Evolutionary conservation across 2,113 vertebrate genomes (phyloP).

Genomic region (Nothobranchius furzeri): DNA sequence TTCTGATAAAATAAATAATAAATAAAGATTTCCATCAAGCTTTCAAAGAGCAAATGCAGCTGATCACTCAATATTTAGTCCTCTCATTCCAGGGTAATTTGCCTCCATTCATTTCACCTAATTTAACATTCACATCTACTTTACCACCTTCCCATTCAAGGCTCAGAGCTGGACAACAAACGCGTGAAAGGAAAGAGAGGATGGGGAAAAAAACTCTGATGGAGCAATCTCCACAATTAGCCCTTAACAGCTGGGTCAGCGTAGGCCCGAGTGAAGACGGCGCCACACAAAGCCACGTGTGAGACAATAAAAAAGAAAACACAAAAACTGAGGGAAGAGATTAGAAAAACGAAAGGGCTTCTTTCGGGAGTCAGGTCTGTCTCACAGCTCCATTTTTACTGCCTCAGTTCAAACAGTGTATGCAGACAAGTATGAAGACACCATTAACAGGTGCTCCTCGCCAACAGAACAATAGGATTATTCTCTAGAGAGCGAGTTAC

Average conservation of each 20-base stretch:
- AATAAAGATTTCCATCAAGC: conserved; percentile 39
- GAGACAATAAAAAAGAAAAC: conserved; percentile 76
- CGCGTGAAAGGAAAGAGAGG: conserved; percentile 82
- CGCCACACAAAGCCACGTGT: conserved; percentile 88
- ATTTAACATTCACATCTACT: conserved; percentile 93
- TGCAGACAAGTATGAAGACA: conserved; percentile 72
- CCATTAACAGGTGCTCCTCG: conserved; percentile 87
- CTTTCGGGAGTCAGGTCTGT: conserved; percentile 84
- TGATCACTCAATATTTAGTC: conserved; percentile 85
- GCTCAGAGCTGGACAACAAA: conserved; percentile 87
- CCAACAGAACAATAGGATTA: conserved; percentile 79
- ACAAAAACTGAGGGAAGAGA: conserved; percentile 28
- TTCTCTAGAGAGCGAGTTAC: conserved; percentile 50
- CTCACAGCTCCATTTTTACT: conserved; percentile 77
- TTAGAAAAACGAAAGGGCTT: conserved; percentile 62
- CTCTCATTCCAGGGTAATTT: conserved; percentile 95
- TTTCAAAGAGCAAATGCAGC: conserved; percentile 69
- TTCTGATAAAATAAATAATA: conserved; percentile 34
- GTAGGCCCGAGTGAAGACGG: conserved; percentile 82
- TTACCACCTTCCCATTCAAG: conserved; percentile 92
- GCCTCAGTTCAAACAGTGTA: conserved; percentile 82
- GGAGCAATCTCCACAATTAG: conserved; percentile 98
- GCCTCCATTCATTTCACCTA: conserved; percentile 94
- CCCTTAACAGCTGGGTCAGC: conserved; percentile 89
- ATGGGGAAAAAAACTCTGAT: conserved; percentile 45